These are phyloP conservation scores for Micrastur ruficollis DNA, from an alignment of 2,797 vertebrate genomes.

Conservation along the genomic window DNA sequence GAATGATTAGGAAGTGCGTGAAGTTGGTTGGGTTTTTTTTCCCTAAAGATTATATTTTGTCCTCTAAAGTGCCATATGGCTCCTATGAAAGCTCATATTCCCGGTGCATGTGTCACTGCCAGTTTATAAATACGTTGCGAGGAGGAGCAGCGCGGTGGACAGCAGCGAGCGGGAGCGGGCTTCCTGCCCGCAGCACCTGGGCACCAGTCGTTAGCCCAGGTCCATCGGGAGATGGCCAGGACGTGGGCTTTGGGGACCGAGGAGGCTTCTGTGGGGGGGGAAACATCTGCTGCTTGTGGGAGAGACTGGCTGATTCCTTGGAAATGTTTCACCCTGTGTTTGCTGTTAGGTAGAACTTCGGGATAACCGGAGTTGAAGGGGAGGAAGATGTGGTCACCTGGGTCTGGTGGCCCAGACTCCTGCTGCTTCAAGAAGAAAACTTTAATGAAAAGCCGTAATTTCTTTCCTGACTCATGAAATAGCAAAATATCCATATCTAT, in stretches of 20 bases:
- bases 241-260: not conserved
- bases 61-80: conserved; percentile 21
- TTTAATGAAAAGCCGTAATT: not conserved
- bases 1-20: not conserved
- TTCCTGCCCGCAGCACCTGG: not conserved
- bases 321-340: not conserved
- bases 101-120: not conserved
- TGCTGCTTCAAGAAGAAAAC: not conserved
- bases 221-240: not conserved
- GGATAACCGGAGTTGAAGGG: not conserved
- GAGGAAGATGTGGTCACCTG: not conserved
- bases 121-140: not conserved
- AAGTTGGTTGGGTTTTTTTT: not conserved
- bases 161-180: not conserved
- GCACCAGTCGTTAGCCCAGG: not conserved
- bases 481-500: not conserved
- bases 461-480: not conserved
- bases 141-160: not conserved
- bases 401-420: not conserved
- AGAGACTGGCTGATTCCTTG: not conserved
- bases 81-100: not conserved
- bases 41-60: not conserved
- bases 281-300: not conserved
- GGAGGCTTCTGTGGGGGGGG: not conserved
- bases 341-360: not conserved